Evolutionary conservation across 2,113 vertebrate genomes (phyloP).

Genomic region (Ctenomys sociabilis): DNA sequence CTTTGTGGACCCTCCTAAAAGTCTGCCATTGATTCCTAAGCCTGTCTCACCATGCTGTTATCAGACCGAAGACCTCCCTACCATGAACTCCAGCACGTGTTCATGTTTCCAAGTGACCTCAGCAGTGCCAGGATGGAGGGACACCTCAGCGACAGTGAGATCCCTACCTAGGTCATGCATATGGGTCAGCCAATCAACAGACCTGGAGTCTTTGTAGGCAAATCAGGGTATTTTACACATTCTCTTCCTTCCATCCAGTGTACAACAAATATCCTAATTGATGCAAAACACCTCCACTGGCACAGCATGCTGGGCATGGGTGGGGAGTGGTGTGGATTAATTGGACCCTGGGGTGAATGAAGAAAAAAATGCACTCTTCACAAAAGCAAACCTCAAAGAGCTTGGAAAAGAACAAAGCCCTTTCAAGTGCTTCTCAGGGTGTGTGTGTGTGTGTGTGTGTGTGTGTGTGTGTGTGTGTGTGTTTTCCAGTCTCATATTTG

Average conservation of each 20-base stretch:
- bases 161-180: not conserved
- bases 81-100: not conserved
- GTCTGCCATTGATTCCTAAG: not conserved
- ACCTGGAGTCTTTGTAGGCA: not conserved
- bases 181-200: not conserved
- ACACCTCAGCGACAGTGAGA: not conserved
- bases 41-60: not conserved
- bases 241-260: constrained; percentile 24
- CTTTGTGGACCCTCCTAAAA: not conserved
- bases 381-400: constrained; percentile 78
- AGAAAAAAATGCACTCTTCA: constrained; percentile 70
- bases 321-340: constrained; percentile 60
- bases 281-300: constrained; percentile 41
- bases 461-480: not conserved
- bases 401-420: constrained; percentile 75
- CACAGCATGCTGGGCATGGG: constrained; percentile 22
- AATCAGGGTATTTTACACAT: constrained; percentile 44
- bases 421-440: constrained; percentile 57
- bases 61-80: not conserved
- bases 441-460: not conserved
- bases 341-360: constrained; percentile 68
- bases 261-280: constrained; percentile 70
- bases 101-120: not conserved
- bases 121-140: rapidly evolving
- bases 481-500: not conserved